phyloP scores from a whole-genome alignment of 2,888 invertebrate genomes.

The Cephonodes hylas region DNA sequence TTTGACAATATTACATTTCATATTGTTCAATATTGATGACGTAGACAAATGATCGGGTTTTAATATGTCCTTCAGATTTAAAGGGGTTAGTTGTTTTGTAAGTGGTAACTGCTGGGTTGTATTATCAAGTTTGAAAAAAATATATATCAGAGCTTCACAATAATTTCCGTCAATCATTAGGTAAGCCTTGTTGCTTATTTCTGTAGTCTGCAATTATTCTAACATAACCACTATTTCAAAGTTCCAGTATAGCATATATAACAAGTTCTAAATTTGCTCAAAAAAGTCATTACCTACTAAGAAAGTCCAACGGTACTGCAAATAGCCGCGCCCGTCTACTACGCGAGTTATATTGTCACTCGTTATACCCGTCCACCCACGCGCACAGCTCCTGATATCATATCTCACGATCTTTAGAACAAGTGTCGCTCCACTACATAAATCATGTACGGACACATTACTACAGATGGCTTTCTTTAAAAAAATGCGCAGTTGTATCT shows the following conservation, averaged over 20 bases:
- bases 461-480: no score
- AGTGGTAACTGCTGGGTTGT: no score
- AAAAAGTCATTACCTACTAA: not conserved
- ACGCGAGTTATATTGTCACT: not conserved
- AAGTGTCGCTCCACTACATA: not conserved
- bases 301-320: not conserved
- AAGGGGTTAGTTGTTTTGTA: no score
- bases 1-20: not conserved
- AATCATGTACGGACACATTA: not conserved
- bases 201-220: no score
- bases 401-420: not conserved
- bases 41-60: not conserved
- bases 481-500: no score
- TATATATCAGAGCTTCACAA: no score
- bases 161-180: not conserved
- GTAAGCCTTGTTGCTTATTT: no score
- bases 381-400: not conserved
- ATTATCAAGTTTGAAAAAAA: no score
- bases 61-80: no score
- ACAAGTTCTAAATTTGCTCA: not conserved
- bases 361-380: slow-evolving; percentile 5
- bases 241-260: no score
- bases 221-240: not conserved
- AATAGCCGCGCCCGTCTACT: not conserved
- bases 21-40: not conserved